A percentile compares a stretch with the other conserved stretches of the same genome.
These are phyloP conservation scores for Anabacerthia variegaticeps DNA, from an alignment of 2,797 vertebrate species.

Conservation along the genomic window DNA sequence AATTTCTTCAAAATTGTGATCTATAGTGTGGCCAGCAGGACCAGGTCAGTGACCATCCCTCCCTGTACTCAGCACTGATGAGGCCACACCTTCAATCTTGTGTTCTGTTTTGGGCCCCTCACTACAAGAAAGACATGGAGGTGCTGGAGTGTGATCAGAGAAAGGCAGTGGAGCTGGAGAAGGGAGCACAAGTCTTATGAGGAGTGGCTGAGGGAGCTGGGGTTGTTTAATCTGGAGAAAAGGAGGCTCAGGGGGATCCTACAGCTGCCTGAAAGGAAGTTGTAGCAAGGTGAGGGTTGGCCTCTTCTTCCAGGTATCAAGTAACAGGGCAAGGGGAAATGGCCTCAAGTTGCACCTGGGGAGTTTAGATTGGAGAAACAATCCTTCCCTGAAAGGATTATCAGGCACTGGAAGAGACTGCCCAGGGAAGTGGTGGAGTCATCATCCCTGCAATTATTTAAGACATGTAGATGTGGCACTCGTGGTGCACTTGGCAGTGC, in stretches of 20 bases:
- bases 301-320: neutral
- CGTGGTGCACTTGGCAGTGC: neutral
- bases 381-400: neutral
- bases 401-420: neutral
- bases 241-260: neutral
- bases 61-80: neutral
- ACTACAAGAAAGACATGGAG: neutral
- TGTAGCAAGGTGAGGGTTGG: accelerated
- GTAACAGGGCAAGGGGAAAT: neutral
- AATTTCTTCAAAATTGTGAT: neutral
- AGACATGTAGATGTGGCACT: neutral
- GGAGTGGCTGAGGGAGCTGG: neutral
- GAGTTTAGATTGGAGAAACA: neutral
- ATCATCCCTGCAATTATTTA: neutral
- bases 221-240: neutral
- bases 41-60: neutral
- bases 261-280: neutral
- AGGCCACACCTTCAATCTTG: neutral
- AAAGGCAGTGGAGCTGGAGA: neutral
- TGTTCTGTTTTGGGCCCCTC: too few relatives aligned
- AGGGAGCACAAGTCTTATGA: neutral
- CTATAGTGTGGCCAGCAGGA: neutral
- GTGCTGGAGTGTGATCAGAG: neutral
- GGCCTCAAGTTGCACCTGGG: neutral
- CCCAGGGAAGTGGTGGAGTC: neutral